Base-by-base conservation (phyloP, 2,888 invertebrate genomes). In the Harpalus rufipes region DNA sequence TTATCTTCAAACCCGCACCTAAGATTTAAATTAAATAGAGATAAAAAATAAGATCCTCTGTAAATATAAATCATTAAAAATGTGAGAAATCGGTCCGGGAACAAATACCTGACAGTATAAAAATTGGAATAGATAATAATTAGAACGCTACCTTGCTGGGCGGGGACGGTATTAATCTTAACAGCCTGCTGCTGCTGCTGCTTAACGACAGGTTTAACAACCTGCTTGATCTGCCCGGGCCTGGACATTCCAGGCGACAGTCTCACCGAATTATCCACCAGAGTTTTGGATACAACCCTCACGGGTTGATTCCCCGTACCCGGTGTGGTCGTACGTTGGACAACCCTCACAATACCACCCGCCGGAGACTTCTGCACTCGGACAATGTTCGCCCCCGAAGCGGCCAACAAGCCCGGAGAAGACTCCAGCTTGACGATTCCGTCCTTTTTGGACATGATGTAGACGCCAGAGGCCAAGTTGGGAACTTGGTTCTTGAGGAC, bases 381-480 rank as follows among this genome's bases (percentile, higher is more conserved):
- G 82, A 92, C 91, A 86, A 92, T 90, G 89, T 91, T 92, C 1
- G 91, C 91, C 85, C 87, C 91, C 44, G 91, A 80, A 7, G 81
- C 21, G 6, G 80, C 56, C 10, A 41, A 63, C 41, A 61, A 68
- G 86, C 93, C 93, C 0, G 93, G 93, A 0, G 94, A 93, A 0
- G 95, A 94, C 89, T 95, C 94, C 83, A 95, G 92, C 89, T 95
- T 95, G 89, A 95, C 95, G 80, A 95, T 95, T 61, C 95, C 95
- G 56, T 95, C 95, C 87, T 95, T 95, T 90, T 95, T 94, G 7
- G 95, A 95, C 94, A 96, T 95, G 83, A 95, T 95, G 89, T 95
- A 96, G 58, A 96, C 95, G 87, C 95, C 95, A 88, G 93, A 91
- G 87, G 93, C 91, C 80, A 93, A 89, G 59, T 92, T 92, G 18